Conservation (phyloP, 92 coral and sea anemone genomes). For the Plumapathes pennacea region DNA sequence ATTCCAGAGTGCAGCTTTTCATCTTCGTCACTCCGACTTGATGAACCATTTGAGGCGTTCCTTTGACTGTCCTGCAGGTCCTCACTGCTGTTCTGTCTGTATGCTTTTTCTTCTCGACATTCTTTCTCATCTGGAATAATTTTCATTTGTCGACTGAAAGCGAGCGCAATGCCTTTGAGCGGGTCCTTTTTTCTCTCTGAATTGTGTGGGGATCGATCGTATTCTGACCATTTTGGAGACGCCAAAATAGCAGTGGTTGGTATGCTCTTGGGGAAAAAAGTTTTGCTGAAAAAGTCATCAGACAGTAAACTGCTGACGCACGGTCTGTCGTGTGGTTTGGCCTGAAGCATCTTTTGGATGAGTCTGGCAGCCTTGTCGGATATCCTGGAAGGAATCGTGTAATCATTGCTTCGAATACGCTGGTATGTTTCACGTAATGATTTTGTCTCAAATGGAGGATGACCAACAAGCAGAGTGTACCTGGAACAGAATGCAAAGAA, state of each 20-base stretch:
- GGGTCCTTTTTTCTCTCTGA: constrained; percentile 52
- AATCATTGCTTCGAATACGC: constrained; percentile 84
- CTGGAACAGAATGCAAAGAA: constrained; percentile 26
- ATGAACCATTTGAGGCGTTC: constrained; percentile 10
- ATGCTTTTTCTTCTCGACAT: constrained; percentile 28
- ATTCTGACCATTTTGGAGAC: constrained; percentile 85
- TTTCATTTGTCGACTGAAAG: constrained; percentile 70
- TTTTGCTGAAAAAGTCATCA: constrained; percentile 89
- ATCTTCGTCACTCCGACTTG: constrained; percentile 13
- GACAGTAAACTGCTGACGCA: constrained; percentile 66
- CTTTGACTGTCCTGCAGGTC: background rate
- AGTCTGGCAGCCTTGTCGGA: constrained; percentile 82
- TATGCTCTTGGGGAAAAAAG: constrained; percentile 79
- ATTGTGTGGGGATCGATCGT: constrained; percentile 42
- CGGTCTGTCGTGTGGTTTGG: constrained; percentile 83
- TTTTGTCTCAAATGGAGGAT: constrained; percentile 97
- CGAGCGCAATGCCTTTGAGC: constrained; percentile 53
- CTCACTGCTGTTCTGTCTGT: constrained; percentile 11
- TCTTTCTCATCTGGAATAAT: constrained; percentile 64
- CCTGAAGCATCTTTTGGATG: constrained; percentile 77
- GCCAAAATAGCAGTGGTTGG: constrained; percentile 74
- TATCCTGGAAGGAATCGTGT: constrained; percentile 82
- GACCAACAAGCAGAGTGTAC: constrained; percentile 95
- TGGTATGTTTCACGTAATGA: constrained; percentile 89
- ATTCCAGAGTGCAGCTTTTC: too few relatives aligned